Evolutionary conservation across 1,140 invertebrate genomes (phyloP).

Genomic region (Ostrea edulis): DNA sequence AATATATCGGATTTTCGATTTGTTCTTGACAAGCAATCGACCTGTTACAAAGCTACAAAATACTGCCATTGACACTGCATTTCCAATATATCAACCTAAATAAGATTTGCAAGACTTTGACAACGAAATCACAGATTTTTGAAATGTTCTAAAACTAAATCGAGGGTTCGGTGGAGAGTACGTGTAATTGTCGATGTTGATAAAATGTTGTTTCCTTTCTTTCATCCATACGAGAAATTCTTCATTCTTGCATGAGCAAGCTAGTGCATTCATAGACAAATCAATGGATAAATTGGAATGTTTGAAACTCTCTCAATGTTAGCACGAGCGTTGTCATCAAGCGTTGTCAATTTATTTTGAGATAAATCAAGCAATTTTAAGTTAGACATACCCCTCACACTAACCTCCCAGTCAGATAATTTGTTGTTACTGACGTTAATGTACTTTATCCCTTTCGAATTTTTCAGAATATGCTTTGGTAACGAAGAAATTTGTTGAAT

Average conservation of each 20-base stretch:
- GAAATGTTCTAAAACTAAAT: neutral
- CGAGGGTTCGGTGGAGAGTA: neutral
- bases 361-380: neutral
- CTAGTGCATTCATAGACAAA: neutral
- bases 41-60: neutral
- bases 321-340: neutral
- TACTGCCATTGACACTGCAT: neutral
- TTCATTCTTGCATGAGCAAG: neutral
- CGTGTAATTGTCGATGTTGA: neutral
- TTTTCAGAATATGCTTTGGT: neutral
- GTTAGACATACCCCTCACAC: neutral
- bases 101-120: neutral
- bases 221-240: neutral
- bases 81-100: neutral
- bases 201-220: neutral
- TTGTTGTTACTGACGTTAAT: neutral
- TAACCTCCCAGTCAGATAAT: neutral
- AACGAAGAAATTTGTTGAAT: neutral
- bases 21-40: neutral
- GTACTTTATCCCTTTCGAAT: neutral
- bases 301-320: neutral
- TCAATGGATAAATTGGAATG: neutral
- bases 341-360: neutral
- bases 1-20: conserved; percentile 3
- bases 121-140: neutral